Evolutionary conservation across 2,888 invertebrate species (phyloP).

Genomic region (Epinotia brunnichana): DNA sequence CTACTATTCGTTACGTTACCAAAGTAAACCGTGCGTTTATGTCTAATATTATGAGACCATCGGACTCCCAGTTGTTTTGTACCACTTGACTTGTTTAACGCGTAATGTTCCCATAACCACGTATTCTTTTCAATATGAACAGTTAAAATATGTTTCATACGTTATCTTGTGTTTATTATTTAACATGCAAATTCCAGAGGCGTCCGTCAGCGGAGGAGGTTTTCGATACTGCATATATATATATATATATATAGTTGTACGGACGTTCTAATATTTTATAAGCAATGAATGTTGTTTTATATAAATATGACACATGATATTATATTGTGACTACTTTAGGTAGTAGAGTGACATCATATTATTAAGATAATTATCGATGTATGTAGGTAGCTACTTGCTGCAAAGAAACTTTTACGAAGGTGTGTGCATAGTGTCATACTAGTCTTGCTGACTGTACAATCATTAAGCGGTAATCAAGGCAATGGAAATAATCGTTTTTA

Average conservation of each 20-base stretch:
- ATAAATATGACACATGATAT: not conserved
- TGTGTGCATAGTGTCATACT: too few relatives aligned
- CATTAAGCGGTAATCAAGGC: not conserved
- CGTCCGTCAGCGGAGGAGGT: not conserved
- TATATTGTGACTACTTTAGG: not conserved
- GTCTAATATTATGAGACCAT: slow-evolving; percentile 7
- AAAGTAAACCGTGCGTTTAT: slow-evolving; percentile 1
- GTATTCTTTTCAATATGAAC: not conserved
- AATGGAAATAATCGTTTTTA: not conserved
- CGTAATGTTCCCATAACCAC: not conserved
- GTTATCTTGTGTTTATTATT: slow-evolving; percentile 3
- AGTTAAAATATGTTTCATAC: not conserved
- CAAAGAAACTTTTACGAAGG: too few relatives aligned
- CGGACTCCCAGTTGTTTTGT: not conserved
- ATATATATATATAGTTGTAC: not conserved
- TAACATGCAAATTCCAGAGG: not conserved
- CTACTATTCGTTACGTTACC: not conserved
- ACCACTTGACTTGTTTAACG: not conserved
- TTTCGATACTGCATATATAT: not conserved
- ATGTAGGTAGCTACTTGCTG: too few relatives aligned
- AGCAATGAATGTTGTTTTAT: not conserved
- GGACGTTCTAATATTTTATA: not conserved
- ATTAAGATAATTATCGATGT: not conserved
- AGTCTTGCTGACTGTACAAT: too few relatives aligned
- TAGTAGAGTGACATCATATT: not conserved